Evolutionary conservation across 2,113 vertebrate species (phyloP).

Genomic region (Limanda limanda): DNA sequence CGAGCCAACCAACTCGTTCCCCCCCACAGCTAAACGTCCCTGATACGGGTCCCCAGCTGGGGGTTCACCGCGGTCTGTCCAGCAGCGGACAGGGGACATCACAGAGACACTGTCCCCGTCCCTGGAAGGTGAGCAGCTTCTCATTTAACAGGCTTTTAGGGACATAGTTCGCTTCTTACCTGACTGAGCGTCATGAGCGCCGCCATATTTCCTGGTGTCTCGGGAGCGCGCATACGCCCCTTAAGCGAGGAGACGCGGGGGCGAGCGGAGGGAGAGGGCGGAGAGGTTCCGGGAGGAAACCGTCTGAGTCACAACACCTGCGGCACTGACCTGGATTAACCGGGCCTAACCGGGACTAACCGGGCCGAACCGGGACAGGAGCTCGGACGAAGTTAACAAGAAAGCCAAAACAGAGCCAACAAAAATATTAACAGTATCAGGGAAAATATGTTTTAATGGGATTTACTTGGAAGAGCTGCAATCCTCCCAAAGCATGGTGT

Average conservation of each 20-base stretch:
- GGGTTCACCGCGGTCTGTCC: neutral
- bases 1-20: conserved; percentile 56
- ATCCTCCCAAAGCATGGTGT: no score
- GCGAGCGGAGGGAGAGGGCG: neutral
- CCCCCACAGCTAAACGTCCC: conserved; percentile 11
- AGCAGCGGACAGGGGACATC: rapidly evolving
- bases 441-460: no score
- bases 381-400: no score
- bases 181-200: conserved; percentile 89
- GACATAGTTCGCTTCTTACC: conserved; percentile 79
- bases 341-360: no score
- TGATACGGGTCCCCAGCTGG: neutral
- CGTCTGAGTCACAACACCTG: neutral
- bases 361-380: no score
- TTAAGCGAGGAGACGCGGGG: conserved; percentile 21
- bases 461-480: no score
- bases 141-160: conserved; percentile 13
- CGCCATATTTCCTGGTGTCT: conserved; percentile 91
- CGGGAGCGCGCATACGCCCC: conserved; percentile 74
- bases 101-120: neutral
- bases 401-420: no score
- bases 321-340: no score
- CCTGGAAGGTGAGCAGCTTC: no score
- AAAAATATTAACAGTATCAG: no score
- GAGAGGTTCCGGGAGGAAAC: neutral